Evolutionary conservation across 2,888 invertebrate species (phyloP), one percentile per base, ranked within the genome.

Genomic region (Andrena camellia): DNA sequence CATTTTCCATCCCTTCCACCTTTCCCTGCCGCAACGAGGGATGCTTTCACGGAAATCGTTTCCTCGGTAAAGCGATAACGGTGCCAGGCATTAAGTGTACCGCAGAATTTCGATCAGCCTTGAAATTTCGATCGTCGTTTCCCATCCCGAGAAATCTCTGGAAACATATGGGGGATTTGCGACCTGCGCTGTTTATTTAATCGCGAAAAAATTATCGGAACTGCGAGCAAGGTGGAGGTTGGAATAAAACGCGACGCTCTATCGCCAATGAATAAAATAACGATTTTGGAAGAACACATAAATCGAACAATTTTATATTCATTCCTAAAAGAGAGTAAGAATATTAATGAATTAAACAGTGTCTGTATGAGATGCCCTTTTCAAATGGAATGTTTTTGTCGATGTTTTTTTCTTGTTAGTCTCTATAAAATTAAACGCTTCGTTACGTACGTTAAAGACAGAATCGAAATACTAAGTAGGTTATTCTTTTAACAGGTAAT

Each of bases 41-140:
- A 62, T 67, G 66, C 71, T 79, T 50, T 78, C 52, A 42, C 81
- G 81, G 73, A 81, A 79, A 81, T 81, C 72, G 73, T 81, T 81
- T 81, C 63, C 68, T 69, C 64, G 48, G 69, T 59, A 73, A 73
- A 81, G 48, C 73, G 72, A 73, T 72, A 64, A 66, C 73, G 35
- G 57, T 7, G 54, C 52, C 63, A 59, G 42, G 68, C 67, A 64
- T 79, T 68, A 81, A 73, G 50, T 20, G 35, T 69, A 50, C 29
- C 20, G n/a, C 35, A 26, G 48, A 13, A 60, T 68, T 57, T 48
- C 33, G 35, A 26, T 1, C 48, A 33, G 66, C 59, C 64, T 50
- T 62, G 54, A 68, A 69, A 75, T 29, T 74, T 62, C 62, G 60
- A 59, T 52, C 59, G 17, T 23, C 35, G 35, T 35, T 52, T 62